These are phyloP conservation scores for Philaethria dido DNA, from an alignment of 2,888 invertebrate species.

Conservation along the genomic window DNA sequence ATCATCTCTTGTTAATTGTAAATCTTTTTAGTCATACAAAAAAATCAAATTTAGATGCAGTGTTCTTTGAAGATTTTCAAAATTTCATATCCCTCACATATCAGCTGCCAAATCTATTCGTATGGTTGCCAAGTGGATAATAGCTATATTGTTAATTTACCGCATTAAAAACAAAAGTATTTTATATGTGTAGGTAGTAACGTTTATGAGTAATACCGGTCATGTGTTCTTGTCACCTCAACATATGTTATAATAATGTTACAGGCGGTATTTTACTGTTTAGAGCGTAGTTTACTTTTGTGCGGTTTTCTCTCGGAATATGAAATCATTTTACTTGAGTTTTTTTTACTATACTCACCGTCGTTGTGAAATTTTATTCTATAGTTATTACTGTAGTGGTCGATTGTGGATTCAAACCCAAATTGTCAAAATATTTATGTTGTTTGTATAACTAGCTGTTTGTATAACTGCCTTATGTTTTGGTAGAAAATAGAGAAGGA, in stretches of 20 bases:
- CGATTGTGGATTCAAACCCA: not conserved
- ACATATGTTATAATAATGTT: constrained; percentile 11
- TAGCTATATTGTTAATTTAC: constrained; percentile 16
- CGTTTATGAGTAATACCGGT: constrained; percentile 11
- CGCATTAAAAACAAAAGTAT: constrained; percentile 3
- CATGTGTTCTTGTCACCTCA: constrained; percentile 10
- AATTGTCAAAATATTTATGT: not conserved
- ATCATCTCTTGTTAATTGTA: too few relatives aligned
- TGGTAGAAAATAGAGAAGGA: not conserved
- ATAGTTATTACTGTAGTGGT: not conserved
- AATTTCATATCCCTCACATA: not conserved
- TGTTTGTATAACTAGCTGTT: not conserved
- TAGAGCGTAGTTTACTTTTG: not conserved
- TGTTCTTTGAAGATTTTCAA: not conserved
- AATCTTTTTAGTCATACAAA: too few relatives aligned
- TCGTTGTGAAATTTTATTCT: not conserved
- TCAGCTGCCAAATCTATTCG: constrained; percentile 4
- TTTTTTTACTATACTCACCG: not conserved
- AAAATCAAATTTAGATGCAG: not conserved
- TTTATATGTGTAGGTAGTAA: constrained; percentile 8
- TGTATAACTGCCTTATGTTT: too few relatives aligned
- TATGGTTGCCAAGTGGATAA: constrained; percentile 10
- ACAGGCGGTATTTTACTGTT: not conserved
- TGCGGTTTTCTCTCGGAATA: not conserved
- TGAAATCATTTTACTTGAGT: not conserved